Conservation (phyloP, 2,113 vertebrate genomes). For the Cyanistes caeruleus region DNA sequence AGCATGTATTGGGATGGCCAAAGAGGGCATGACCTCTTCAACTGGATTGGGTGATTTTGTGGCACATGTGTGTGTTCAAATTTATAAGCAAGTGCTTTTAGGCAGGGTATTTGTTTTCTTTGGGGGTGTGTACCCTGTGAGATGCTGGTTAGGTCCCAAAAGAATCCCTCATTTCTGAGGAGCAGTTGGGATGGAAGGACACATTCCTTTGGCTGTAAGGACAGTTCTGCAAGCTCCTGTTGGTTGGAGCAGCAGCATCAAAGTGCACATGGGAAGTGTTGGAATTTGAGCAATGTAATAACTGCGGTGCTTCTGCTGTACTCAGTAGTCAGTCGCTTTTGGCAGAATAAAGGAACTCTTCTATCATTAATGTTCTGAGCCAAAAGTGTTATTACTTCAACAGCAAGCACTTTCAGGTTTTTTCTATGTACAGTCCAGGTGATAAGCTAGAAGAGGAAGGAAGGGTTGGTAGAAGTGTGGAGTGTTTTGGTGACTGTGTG, state of each 20-base stretch:
- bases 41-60: not conserved
- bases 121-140: not conserved
- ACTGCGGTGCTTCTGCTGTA: not conserved
- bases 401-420: not conserved
- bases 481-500: not conserved
- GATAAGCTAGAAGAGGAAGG: not conserved
- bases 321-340: not conserved
- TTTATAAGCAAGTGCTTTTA: not conserved
- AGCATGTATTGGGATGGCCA: fast-evolving
- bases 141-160: not conserved
- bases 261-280: not conserved
- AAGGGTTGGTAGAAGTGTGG: not conserved
- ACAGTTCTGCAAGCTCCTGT: not conserved
- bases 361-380: not conserved
- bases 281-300: not conserved
- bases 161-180: not conserved
- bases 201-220: fast-evolving
- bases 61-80: not conserved
- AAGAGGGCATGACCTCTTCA: fast-evolving
- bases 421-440: not conserved
- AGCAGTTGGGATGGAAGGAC: not conserved
- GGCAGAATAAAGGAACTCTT: not conserved
- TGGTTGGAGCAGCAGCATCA: not conserved
- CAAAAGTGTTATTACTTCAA: not conserved
- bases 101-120: not conserved